Base-by-base conservation (phyloP, 2,797 vertebrate species). In the Platyrinchus mystaceus region DNA sequence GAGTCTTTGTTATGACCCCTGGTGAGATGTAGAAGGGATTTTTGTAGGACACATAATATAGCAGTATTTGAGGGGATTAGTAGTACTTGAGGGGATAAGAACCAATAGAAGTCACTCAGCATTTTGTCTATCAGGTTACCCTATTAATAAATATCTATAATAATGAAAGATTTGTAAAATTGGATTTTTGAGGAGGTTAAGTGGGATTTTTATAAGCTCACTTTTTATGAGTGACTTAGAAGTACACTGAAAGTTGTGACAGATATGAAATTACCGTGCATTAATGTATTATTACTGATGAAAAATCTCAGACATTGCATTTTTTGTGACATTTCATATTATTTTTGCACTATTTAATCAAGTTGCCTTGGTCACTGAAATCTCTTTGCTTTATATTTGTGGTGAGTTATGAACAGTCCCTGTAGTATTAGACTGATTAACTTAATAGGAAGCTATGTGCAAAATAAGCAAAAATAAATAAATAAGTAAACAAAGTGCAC, bases 381-480 rank as follows among this genome's bases (percentile, higher is more conserved):
- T 87, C 39, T 9, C 28, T 71, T 90, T 84, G 34, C 64, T 89
- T 53, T 84, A 8, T 79, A 67, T 81, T 23, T 88, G 14, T 58
- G 41, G 43, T 91, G 53, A 90, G 53, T 91, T 87, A 88, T 90
- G 63, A 84, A 67, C 47, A 82, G 73, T 79, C 85, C 74, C 93
- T 63, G 63, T 67, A 62, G 91, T 44, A 84, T 91, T 88, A 70
- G 46, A 56, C 74, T 93, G 93, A 95, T 96, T 95, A 96, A 88
- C 55, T 92, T 93, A 96, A 95, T 64, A 82, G 90, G 63, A 83
- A 84, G 34, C 73, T 90, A 66, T 94, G 93, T 96, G 93, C 93
- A 94, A 94, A 95, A 95, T 90, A 94, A 94, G 90, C 95, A 91
- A 70, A 94, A 94, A 77, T 69, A 94, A 87, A 92, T 75, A 96